Percentiles rank a stretch among this genome's conserved stretches.
phyloP scores from a whole-genome alignment of 2,113 vertebrate species.

The Chunga burmeisteri region DNA sequence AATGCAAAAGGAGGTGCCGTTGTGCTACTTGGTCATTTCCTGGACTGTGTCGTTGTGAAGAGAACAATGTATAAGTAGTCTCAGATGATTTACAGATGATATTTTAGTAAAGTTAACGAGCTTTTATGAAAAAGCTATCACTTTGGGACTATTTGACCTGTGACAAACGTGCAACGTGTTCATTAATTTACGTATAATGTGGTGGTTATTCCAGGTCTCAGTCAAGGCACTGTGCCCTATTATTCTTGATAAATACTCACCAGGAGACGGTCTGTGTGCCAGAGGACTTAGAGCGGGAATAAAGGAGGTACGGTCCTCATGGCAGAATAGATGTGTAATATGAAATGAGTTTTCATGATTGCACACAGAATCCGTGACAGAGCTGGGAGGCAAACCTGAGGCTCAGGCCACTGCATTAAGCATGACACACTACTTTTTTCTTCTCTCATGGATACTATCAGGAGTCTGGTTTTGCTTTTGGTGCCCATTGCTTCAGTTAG shows the following conservation, averaged over 20 bases:
- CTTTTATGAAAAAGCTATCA: neutral
- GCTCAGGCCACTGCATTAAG: neutral
- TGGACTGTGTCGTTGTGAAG: neutral
- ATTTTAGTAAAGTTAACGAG: conserved; percentile 9
- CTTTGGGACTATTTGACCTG: neutral
- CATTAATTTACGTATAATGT: neutral
- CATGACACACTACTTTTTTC: neutral
- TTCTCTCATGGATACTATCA: neutral
- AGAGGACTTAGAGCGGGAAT: neutral
- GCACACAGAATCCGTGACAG: neutral
- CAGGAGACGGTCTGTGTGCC: neutral
- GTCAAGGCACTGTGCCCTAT: neutral
- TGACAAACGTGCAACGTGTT: neutral
- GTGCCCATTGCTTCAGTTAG: neutral
- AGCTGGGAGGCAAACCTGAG: neutral
- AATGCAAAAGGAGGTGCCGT: neutral
- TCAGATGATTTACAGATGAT: neutral
- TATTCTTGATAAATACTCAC: neutral
- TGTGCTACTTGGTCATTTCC: neutral
- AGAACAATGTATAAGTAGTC: neutral
- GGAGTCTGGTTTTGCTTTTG: neutral
- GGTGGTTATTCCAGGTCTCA: neutral
- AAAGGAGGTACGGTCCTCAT: neutral
- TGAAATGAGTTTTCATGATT: neutral
- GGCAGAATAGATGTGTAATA: neutral